These are phyloP conservation scores for Prietella phreatophila DNA, from an alignment of 2,113 vertebrate genomes.

Conservation along the genomic window DNA sequence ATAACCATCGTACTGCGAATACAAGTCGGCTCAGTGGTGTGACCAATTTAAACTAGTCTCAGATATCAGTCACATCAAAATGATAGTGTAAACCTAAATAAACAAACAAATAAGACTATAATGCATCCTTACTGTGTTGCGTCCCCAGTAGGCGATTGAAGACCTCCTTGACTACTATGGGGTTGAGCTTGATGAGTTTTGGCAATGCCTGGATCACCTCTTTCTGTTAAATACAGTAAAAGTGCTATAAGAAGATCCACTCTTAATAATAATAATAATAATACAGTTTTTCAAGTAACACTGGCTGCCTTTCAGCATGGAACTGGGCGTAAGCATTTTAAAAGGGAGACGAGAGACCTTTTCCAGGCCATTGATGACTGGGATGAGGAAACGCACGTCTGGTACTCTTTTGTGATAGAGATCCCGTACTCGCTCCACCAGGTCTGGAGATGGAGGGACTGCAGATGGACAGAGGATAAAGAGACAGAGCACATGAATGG, in stretches of 20 bases:
- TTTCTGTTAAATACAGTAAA: constrained; percentile 68
- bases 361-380: constrained; percentile 92
- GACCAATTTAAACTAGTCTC: too few relatives aligned
- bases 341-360: constrained; percentile 73
- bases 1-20: background rate
- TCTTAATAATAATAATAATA: background rate
- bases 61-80: background rate
- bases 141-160: constrained; percentile 94
- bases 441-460: constrained; percentile 92
- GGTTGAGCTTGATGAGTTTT: constrained; percentile 95
- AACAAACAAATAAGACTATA: background rate
- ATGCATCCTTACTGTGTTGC: constrained; percentile 81
- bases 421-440: constrained; percentile 90
- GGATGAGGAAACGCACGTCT: constrained; percentile 91
- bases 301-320: background rate
- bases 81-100: background rate
- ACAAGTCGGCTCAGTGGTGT: background rate
- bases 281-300: background rate
- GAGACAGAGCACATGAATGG: background rate
- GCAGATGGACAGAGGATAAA: constrained; percentile 12
- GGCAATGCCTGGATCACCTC: constrained; percentile 94
- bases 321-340: background rate
- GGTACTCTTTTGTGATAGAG: constrained; percentile 95
- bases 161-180: constrained; percentile 95
- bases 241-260: background rate